Percentiles rank a stretch among this genome's conserved stretches.
Conservation (phyloP, 1,140 invertebrate species). For the Saccostrea glomerata region DNA sequence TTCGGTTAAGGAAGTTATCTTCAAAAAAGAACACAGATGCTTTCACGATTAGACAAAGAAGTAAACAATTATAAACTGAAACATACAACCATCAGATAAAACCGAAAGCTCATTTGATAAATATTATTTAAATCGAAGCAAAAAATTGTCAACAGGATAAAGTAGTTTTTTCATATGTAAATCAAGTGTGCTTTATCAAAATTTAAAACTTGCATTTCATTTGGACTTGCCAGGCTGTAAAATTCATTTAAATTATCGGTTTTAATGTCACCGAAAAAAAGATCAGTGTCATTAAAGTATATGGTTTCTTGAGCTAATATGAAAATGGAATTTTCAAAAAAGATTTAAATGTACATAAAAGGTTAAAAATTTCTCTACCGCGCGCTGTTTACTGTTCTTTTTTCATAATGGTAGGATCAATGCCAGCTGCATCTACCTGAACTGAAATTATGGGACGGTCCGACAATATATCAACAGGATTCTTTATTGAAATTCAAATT, state of each 20-base stretch:
- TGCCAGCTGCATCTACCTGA: not conserved
- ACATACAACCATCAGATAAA: not conserved
- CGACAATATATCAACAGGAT: not conserved
- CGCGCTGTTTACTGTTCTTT: not conserved
- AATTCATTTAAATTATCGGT: constrained; percentile 25
- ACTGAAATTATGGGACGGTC: not conserved
- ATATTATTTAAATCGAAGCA: not conserved
- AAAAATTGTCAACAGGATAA: not conserved
- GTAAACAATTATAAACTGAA: not conserved
- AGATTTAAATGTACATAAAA: not conserved
- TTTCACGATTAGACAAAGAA: not conserved
- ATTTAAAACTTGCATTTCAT: not conserved
- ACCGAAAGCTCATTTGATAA: not conserved
- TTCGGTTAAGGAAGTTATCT: not conserved
- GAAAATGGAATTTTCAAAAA: constrained; percentile 13
- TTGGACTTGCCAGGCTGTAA: constrained; percentile 1
- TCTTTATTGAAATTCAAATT: constrained; percentile 23
- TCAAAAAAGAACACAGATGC: not conserved
- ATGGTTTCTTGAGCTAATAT: constrained; percentile 13
- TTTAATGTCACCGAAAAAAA: constrained; percentile 24
- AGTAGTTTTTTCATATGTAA: not conserved
- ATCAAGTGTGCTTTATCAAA: constrained; percentile 21
- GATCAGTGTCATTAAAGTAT: constrained; percentile 13
- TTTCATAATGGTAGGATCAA: not conserved
- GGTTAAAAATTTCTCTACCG: constrained; percentile 8